These are phyloP conservation scores for Strix uralensis DNA, from an alignment of 2,113 vertebrate species.

Conservation along the genomic window DNA sequence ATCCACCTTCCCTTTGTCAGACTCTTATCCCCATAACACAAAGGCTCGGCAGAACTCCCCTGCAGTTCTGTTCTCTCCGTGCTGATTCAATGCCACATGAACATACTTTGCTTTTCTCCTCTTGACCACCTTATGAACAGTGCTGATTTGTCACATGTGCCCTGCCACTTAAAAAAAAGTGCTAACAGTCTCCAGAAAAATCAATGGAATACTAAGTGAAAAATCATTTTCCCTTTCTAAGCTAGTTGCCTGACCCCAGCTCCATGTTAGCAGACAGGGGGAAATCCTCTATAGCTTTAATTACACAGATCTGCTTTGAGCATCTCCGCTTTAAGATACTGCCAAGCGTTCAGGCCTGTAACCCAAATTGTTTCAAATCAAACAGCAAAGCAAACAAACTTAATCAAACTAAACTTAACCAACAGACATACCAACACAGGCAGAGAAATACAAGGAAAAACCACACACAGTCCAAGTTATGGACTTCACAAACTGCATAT, in stretches of 20 bases:
- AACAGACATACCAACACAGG: background rate
- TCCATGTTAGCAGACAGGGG: background rate
- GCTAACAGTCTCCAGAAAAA: slow-evolving; percentile 42
- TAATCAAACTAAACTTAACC: background rate
- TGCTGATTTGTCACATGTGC: slow-evolving; percentile 8
- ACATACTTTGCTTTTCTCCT: slow-evolving; percentile 41
- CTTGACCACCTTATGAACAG: background rate
- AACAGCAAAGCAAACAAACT: background rate
- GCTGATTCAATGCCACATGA: background rate
- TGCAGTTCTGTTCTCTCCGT: background rate
- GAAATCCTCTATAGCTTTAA: background rate
- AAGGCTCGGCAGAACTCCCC: background rate
- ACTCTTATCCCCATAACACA: background rate
- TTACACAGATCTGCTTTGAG: background rate
- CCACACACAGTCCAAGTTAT: too few species aligned
- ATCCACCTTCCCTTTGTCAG: background rate
- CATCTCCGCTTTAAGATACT: background rate
- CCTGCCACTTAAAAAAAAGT: background rate
- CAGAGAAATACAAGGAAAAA: background rate
- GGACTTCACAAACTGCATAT: background rate
- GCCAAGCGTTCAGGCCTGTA: background rate
- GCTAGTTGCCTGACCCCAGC: background rate
- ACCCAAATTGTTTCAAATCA: background rate
- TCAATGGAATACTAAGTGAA: background rate
- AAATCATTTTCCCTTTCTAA: background rate